Conservation (phyloP, 2,797 vertebrate genomes). For the Phrynocephalus forsythii region DNA sequence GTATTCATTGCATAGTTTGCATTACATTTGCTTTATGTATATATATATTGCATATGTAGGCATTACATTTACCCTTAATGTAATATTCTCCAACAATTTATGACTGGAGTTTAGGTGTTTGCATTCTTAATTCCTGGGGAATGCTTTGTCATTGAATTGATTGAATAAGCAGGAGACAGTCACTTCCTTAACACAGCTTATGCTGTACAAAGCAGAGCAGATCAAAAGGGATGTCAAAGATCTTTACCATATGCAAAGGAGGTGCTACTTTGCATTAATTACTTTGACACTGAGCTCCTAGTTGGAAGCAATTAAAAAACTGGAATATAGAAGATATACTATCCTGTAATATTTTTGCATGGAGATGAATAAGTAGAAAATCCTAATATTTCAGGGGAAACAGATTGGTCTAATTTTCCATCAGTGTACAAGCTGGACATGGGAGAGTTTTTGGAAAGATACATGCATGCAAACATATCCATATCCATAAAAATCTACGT, state of each 20-base stretch:
- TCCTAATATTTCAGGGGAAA: background rate
- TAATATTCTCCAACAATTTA: background rate
- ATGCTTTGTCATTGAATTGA: background rate
- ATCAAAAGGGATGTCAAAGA: conserved; percentile 8
- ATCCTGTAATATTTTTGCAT: conserved; percentile 13
- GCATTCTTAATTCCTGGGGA: background rate
- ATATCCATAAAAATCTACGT: too few species aligned
- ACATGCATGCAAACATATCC: too few species aligned
- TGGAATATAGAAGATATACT: background rate
- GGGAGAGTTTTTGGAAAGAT: background rate
- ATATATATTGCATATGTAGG: too few species aligned
- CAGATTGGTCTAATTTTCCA: background rate
- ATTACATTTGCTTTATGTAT: too few species aligned
- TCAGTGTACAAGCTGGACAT: background rate
- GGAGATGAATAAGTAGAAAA: background rate
- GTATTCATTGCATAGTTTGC: background rate
- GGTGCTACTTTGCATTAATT: conserved; percentile 11
- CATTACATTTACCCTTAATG: background rate
- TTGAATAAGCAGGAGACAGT: background rate
- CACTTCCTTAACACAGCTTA: conserved; percentile 2
- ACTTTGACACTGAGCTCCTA: background rate
- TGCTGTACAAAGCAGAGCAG: conserved; percentile 14
- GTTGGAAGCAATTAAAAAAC: background rate
- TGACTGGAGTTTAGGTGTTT: background rate
- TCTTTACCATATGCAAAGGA: background rate